Evolutionary conservation across 2,888 invertebrate species (phyloP), one percentile per base, ranked within the genome.

Genomic region (Dascillus cervinus): DNA sequence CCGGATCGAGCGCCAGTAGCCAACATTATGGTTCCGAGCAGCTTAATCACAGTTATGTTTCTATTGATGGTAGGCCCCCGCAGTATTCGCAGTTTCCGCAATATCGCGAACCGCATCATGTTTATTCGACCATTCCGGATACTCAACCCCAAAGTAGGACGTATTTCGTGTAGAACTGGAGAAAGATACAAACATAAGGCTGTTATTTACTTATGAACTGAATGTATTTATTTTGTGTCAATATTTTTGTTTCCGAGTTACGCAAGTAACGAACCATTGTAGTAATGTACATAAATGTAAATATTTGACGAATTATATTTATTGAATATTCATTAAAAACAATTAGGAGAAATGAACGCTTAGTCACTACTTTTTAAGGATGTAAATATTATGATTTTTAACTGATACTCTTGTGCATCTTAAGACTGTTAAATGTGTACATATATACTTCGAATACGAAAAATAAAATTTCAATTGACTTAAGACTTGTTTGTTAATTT

Each of bases 21-120:
- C 75, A 75, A 57, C 75, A 75, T 56, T 76, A 75, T 51, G 76
- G 75, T 58, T 75, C 74, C 50, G 72, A 76, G 54, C 71, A 74
- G 57, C 67, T 75, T 53, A 77, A 76, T 63, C 77, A 78, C 63
- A 77, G 77, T 67, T 78, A 78, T 65, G 75, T 77, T 64, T 77
- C 77, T 43, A 77, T 77, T 50, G 77, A 77, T 37, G 60, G 58
- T n/a, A 45, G 62, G 40, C 64, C 64, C 11, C 56, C 62, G 39
- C 62, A 62, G 40, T 64, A 64, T 39, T 50, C 59, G 3, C 63
- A 63, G 46, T 60, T 52, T 44, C 60, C 60, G 10, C 52, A 50
- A 9, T 45, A 41, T 23, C 32, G 46, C 28, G 50, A 47, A 33
- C 56, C 61, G 3, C 62, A 62, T 37, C 65, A 65, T 39, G 64